A percentile compares a stretch with the other conserved stretches of the same genome.
phyloP scores from a whole-genome alignment of 2,888 invertebrate species.

The Lasioglossum pauxillum region DNA sequence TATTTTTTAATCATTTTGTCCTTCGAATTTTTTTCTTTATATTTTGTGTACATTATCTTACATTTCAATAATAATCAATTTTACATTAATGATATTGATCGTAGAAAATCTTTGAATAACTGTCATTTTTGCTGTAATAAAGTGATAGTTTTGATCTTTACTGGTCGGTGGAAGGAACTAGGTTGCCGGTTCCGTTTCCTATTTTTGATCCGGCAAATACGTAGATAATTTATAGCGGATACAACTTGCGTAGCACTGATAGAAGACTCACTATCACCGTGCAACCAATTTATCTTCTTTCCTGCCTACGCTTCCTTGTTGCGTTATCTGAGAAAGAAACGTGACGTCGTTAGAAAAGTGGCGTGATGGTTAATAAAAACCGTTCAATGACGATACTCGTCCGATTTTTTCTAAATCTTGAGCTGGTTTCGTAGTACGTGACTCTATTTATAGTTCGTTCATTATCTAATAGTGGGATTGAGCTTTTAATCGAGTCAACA shows the following conservation, averaged over 20 bases:
- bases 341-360: constrained; percentile 44
- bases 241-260: constrained; percentile 8
- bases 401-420: neutral
- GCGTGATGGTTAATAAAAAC: neutral
- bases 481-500: neutral
- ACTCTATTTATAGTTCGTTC: neutral
- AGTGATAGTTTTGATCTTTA: neutral
- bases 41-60: too few species aligned
- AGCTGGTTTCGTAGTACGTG: neutral
- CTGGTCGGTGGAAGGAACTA: neutral
- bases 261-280: constrained; percentile 13
- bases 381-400: neutral
- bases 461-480: neutral
- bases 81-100: too few species aligned
- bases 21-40: too few species aligned
- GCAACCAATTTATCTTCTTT: constrained; percentile 45
- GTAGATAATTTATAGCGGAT: neutral
- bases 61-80: too few species aligned
- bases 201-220: neutral
- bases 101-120: too few species aligned
- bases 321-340: constrained; percentile 44
- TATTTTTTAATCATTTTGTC: too few species aligned
- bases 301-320: constrained; percentile 47
- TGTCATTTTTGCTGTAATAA: neutral
- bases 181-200: neutral